Conservation (phyloP, 2,113 vertebrate genomes). For the Rhegmatorhina hoffmannsi region DNA sequence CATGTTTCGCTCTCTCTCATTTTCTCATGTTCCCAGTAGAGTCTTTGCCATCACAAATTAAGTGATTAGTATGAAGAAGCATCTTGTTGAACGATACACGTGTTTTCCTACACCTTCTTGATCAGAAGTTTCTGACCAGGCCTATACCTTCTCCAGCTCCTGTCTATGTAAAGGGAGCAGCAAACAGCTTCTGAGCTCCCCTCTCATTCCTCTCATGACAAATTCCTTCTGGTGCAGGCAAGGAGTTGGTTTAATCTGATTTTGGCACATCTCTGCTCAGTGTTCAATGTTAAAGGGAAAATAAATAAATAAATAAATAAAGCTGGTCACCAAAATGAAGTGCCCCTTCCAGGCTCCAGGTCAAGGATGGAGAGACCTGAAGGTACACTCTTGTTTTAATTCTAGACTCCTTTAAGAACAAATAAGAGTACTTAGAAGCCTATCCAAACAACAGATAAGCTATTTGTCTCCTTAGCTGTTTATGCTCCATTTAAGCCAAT, state of each 20-base stretch:
- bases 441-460: slow-evolving; percentile 53
- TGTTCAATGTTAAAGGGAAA: not conserved
- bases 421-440: not conserved
- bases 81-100: not conserved
- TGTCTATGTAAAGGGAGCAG: not conserved
- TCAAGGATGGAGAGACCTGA: not conserved
- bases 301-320: not conserved
- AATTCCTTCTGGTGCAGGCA: not conserved
- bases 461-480: slow-evolving; percentile 73
- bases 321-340: not conserved
- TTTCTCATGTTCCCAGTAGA: not conserved
- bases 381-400: not conserved
- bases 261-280: not conserved
- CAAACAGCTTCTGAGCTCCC: not conserved
- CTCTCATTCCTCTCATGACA: not conserved
- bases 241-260: not conserved
- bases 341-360: not conserved
- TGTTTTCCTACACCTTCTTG: not conserved
- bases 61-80: not conserved
- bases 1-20: not conserved
- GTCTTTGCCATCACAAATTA: not conserved
- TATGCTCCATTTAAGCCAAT: slow-evolving; percentile 75
- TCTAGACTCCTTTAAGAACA: slow-evolving; percentile 7
- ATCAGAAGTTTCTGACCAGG: not conserved
- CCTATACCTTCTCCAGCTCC: not conserved